Evolutionary conservation across 2,797 vertebrate genomes (phyloP), one percentile per base, ranked within the genome.

Genomic region (Muscicapa comitata): DNA sequence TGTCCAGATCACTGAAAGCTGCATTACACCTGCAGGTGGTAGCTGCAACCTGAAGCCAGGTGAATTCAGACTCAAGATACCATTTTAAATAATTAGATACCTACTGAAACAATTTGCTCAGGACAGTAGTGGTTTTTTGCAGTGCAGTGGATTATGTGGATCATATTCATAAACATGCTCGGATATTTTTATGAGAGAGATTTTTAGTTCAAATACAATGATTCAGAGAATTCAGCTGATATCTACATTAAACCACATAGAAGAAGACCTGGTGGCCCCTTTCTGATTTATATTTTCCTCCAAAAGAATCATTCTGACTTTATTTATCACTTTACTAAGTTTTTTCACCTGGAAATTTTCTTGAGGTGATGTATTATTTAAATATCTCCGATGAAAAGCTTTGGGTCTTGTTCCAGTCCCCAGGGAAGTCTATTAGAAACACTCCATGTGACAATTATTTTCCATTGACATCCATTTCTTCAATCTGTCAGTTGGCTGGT

Each of bases 321-420:
- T 80, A 48, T 77, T 83, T 95, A 77, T 72, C 58, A 61, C n/a
- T 68, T 45, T 16, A 45, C 2, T 10, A 83, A 76, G 17, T 48
- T 77, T 48, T 86, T 88, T 88, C 65, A 86, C 35, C 18, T 76
- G 53, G 25, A 85, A 88, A 86, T 90, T 82, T 83, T 73, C 57
- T 59, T 14, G 17, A 51, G n/a, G 15, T 57, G 28, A 42, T 35
- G 40, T 26, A 35, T 83, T 79, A 55, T 33, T 93, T 73, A 71
- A 80, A 58, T 65, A 77, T 43, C 11, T 15, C 48, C 35, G 24
- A 90, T 54, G 33, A 83, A 77, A 86, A 93, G 14, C 7, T 68
- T 37, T 59, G 28, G 68, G 18, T 51, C 53, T 86, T 59, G 4
- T 40, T 80, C 68, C n/a, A 45, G 7, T 83, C 48, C 15, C 35